A percentile compares a stretch with the other conserved stretches of the same genome.
Evolutionary conservation across 2,888 invertebrate genomes (phyloP).

Genomic region (Pammene fasciana): DNA sequence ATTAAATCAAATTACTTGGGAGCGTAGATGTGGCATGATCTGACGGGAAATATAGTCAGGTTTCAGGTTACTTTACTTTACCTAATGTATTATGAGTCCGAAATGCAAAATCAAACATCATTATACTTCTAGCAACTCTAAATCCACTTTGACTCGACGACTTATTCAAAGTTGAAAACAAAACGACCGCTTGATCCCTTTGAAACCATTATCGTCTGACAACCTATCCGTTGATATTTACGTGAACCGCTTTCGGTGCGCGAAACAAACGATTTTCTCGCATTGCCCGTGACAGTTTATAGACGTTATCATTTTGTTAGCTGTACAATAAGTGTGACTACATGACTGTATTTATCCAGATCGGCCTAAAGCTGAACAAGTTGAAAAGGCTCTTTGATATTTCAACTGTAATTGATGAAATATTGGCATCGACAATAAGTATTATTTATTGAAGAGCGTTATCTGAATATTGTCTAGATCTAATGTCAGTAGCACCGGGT

Average conservation of each 20-base stretch:
- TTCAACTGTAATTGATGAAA: conserved; percentile 5
- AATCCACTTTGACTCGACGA: conserved; percentile 35
- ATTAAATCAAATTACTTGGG: too few species aligned
- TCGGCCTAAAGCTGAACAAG: conserved; percentile 14
- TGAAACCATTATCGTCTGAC: conserved; percentile 35
- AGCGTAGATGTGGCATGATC: too few species aligned
- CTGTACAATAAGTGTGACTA: conserved; percentile 13
- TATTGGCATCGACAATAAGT: not conserved
- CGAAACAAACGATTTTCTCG: conserved; percentile 35
- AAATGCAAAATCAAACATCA: conserved; percentile 23
- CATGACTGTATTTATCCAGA: conserved; percentile 25
- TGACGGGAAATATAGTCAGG: too few species aligned
- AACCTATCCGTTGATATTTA: conserved; percentile 34
- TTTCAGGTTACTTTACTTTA: too few species aligned
- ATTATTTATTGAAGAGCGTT: not conserved
- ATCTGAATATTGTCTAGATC: not conserved
- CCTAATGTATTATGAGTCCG: not conserved
- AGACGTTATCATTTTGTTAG: conserved; percentile 31
- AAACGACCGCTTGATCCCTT: conserved; percentile 37
- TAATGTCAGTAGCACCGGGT: too few species aligned
- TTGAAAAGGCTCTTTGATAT: conserved; percentile 9
- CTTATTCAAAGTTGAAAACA: conserved; percentile 37
- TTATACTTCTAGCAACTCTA: conserved; percentile 27
- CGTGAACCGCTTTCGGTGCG: conserved; percentile 25
- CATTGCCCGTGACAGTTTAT: conserved; percentile 34